A percentile compares a stretch with the other conserved stretches of the same genome.
These are phyloP conservation scores for Agrochola circellaris DNA, from an alignment of 2,888 invertebrate species.

Conservation along the genomic window DNA sequence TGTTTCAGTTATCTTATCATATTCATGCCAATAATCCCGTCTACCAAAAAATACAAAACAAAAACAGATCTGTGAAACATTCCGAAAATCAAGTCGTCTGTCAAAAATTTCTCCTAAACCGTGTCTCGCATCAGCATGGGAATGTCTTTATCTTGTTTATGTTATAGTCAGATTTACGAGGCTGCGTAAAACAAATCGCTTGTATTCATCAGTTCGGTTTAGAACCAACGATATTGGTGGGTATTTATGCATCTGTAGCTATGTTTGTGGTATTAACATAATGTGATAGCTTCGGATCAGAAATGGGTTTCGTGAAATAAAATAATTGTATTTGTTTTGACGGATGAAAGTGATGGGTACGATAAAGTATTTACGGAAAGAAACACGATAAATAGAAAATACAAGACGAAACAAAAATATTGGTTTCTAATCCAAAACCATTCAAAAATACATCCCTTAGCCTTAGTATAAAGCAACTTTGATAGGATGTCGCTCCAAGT, in stretches of 20 bases:
- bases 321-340: conserved; percentile 47
- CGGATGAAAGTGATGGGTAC: conserved; percentile 22
- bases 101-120: conserved; percentile 47
- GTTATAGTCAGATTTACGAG: conserved; percentile 58
- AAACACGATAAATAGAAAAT: background rate
- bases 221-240: conserved; percentile 37
- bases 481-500: no score
- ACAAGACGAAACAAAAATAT: background rate
- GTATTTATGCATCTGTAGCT: conserved; percentile 38
- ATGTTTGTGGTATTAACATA: conserved; percentile 46
- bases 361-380: conserved; percentile 10
- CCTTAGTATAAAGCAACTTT: background rate
- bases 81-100: conserved; percentile 48
- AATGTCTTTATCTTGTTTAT: conserved; percentile 60
- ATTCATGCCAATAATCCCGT: conserved; percentile 13
- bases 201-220: conserved; percentile 53
- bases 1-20: background rate
- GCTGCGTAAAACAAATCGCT: conserved; percentile 56
- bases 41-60: conserved; percentile 32
- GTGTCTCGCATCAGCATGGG: conserved; percentile 50
- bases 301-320: conserved; percentile 32
- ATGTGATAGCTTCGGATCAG: conserved; percentile 27
- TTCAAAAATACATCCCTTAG: background rate
- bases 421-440: background rate
- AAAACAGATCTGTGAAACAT: conserved; percentile 37